Base-by-base conservation (phyloP, 2,888 invertebrate species). In the Labia minor region DNA sequence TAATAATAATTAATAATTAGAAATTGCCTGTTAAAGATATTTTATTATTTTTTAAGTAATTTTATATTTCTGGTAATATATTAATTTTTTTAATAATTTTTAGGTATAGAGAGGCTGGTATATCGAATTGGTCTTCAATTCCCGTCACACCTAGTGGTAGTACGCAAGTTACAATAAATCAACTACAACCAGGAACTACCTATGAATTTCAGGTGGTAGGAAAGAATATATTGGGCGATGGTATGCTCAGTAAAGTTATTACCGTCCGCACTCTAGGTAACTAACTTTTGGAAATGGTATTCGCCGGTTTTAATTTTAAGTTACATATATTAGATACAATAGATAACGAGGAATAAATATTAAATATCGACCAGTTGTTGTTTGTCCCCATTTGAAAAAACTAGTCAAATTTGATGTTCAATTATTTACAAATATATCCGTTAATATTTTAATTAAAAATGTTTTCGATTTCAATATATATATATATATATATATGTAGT, bases 141-240 rank as follows among this genome's bases (percentile, higher is more conserved):
- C 91, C 92, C 14, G 95, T 97, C 66, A 91, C 92, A 63, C 95
- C 95, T 1, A 89, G 92, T 66, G 94, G 94, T 71, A 90, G 91
- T 75, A 95, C 95, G 14, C 81, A 82, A 72, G 89, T 92, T 71
- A 94, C 95, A 73, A 91, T 97, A 78, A 93, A 92, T 78, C 88
- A 90, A 70, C 83, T 97, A 70, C 87, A 88, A 72, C 93, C 95
- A 10, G 91, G 91, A 71, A 94, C 93, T 61, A 87, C 89, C 67
- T 96, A 97, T 80, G 95, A 97, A 80, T 96, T 97, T 79, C 93
- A 95, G 82, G 93, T 97, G 68, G 88, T 95, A 73, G 94, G 96
- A 68, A 91, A 94, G 77, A 97, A 97, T 78, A 88, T 91, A 14
- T 85, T 95, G 67, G 96, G 97, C 70, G 93, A 95, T 76, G 96